These are phyloP conservation scores for Apomyelois bistriatella DNA, from an alignment of 2,888 invertebrate species.

Conservation along the genomic window DNA sequence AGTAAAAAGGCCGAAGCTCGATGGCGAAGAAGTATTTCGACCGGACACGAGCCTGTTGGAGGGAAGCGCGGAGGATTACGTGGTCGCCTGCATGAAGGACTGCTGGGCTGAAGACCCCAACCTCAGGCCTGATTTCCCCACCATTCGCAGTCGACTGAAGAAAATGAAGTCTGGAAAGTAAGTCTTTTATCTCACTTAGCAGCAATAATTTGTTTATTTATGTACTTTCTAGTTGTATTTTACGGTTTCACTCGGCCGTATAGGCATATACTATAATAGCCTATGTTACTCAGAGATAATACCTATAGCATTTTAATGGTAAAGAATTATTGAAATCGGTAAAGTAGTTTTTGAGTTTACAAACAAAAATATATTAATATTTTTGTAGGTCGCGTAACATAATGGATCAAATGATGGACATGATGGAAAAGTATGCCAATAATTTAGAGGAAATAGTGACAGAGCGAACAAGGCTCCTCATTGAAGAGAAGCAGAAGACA, in stretches of 20 bases:
- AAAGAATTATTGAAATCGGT: no score
- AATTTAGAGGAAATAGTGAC: constrained; percentile 96
- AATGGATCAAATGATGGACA: constrained; percentile 98
- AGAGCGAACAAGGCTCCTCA: constrained; percentile 92
- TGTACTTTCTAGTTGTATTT: no score
- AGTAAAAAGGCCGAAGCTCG: constrained; percentile 84
- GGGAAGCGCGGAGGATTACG: constrained; percentile 86
- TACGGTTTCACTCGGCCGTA: no score
- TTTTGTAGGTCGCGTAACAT: constrained; percentile 87
- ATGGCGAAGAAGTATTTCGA: constrained; percentile 87
- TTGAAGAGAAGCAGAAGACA: constrained; percentile 96
- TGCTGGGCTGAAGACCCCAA: constrained; percentile 95
- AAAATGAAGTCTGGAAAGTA: constrained; percentile 93
- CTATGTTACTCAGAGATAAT: no score
- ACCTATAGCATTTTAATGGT: no score
- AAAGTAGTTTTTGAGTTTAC: no score
- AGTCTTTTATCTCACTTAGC: no score
- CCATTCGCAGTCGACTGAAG: constrained; percentile 89
- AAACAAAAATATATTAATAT: no score
- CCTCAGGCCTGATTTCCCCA: constrained; percentile 90
- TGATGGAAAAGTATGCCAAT: constrained; percentile 98
- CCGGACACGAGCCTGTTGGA: constrained; percentile 88
- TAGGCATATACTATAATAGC: no score
- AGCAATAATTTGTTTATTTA: no score
- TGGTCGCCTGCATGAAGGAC: constrained; percentile 89